A percentile compares a stretch with the other conserved stretches of the same genome.
These are phyloP conservation scores for Pecten maximus DNA, from an alignment of 2,888 invertebrate genomes.

Conservation along the genomic window DNA sequence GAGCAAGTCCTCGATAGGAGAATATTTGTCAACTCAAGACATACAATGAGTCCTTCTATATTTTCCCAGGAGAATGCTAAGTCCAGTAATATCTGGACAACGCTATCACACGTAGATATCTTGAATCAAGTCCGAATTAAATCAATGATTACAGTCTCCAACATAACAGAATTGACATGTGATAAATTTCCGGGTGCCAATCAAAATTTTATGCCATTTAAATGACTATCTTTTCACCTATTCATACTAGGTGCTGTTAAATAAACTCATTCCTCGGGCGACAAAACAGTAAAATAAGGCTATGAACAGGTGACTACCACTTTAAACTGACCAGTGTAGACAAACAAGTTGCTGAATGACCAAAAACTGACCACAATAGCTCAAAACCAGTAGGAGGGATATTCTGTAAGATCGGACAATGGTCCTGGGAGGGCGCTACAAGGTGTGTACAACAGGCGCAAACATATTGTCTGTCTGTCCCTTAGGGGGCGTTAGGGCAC, in stretches of 20 bases:
- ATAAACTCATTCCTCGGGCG: background rate
- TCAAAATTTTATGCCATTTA: conserved; percentile 28
- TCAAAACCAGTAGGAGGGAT: conserved; percentile 11
- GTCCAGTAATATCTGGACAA: conserved; percentile 16
- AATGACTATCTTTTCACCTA: conserved; percentile 24
- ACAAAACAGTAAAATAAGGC: background rate
- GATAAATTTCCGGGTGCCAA: conserved; percentile 30
- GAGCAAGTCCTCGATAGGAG: background rate
- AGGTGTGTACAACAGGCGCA: background rate
- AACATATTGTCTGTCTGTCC: background rate
- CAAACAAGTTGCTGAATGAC: conserved; percentile 1
- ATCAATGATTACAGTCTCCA: background rate
- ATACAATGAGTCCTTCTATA: background rate
- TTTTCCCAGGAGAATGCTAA: conserved; percentile 31
- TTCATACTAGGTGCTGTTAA: background rate
- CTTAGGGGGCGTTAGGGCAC: background rate
- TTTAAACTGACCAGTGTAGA: conserved; percentile 5
- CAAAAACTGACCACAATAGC: background rate
- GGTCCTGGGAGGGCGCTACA: background rate
- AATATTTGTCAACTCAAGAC: background rate
- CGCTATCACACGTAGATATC: background rate
- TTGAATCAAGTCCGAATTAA: conserved; percentile 14
- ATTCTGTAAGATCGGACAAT: background rate
- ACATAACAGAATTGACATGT: conserved; percentile 17
- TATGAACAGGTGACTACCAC: background rate